Percentiles rank a stretch among this genome's conserved stretches.
Evolutionary conservation across 1,140 invertebrate species (phyloP).

Genomic region (Drosophila sproati): DNA sequence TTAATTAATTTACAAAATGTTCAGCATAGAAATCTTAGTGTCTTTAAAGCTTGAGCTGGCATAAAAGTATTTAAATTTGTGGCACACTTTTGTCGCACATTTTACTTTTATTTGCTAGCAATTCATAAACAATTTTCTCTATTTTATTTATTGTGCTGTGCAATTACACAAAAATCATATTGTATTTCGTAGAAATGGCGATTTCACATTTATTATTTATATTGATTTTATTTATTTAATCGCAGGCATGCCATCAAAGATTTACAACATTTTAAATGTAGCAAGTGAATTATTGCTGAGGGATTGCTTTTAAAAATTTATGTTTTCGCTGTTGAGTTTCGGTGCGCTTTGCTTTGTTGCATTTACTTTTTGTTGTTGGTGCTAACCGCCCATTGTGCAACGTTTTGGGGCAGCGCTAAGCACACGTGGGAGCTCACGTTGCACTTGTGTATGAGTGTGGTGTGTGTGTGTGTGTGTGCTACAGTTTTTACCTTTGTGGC

Average conservation of each 20-base stretch:
- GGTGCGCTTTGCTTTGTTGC: not conserved
- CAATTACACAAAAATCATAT: no score
- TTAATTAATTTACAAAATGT: no score
- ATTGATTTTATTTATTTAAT: not conserved
- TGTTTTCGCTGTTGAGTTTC: not conserved
- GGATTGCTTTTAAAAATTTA: not conserved
- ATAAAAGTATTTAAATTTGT: no score
- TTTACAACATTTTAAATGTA: conserved; percentile 1
- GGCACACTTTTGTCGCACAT: no score
- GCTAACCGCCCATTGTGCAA: conserved; percentile 34
- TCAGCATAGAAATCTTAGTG: no score
- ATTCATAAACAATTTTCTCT: no score
- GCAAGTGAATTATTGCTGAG: not conserved
- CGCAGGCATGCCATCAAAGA: not conserved
- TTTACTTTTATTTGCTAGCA: no score
- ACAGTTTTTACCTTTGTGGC: conserved; percentile 64
- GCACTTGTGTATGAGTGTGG: conserved; percentile 25
- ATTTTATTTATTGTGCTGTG: no score
- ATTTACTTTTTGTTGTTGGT: not conserved
- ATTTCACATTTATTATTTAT: not conserved
- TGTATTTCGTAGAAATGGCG: no score
- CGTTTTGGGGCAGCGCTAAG: conserved; percentile 27
- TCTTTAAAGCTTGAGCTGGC: no score
- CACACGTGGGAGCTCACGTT: conserved; percentile 45
- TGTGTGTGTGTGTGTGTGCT: conserved; percentile 9